Evolutionary conservation across 2,113 vertebrate species (phyloP), one percentile per base, ranked within the genome.

Genomic region (Oncorhynchus clarkii): DNA sequence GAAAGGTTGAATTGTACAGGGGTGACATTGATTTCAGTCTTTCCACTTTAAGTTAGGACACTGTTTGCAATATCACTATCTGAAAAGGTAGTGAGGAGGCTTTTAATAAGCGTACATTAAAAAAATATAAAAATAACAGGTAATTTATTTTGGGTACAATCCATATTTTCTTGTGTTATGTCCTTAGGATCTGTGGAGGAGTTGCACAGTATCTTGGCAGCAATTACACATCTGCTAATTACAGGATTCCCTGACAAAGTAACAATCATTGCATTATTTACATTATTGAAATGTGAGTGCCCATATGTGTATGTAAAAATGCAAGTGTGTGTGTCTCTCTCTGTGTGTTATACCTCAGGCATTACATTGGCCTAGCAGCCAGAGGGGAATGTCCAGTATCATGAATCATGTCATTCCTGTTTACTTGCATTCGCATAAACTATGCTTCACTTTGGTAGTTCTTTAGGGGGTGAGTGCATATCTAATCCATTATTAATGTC

Each of bases 401-500:
- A 4, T 27, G 11, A 31, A 5, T 29, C 14, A 29, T 67, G 65
- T 67, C 65, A 67, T 16, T 67, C 26, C 65, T 66, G 34, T 66
- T 48, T 16, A 74, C 72, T 73, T 49, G n/a, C 34, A 48, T 66
- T 48, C 60, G 24, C 12, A 45, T 66, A 49, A 64, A 68, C 20
- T 54, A 11, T 51, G 73, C 65, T 34, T 67, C 62, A 14, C 65
- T 67, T 31, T 67, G 24, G 48, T 67, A 34, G 54, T 76, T 76
- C 62, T 68, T 45, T 12, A 2, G 39, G 2, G 69, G 51, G 67
- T 76, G 67, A 76, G 67, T 76, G 74, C 67, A 26, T 60, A 69
- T 70, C 29, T 18, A 62, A 76, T 76, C 7, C 57, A 76, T 76
- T 69, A 76, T 76, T 60, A 70, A 76, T 69, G 51, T 8, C 13